Evolutionary conservation across 2,113 vertebrate species (phyloP), one percentile per base, ranked within the genome.

Genomic region (Octodon degus): DNA sequence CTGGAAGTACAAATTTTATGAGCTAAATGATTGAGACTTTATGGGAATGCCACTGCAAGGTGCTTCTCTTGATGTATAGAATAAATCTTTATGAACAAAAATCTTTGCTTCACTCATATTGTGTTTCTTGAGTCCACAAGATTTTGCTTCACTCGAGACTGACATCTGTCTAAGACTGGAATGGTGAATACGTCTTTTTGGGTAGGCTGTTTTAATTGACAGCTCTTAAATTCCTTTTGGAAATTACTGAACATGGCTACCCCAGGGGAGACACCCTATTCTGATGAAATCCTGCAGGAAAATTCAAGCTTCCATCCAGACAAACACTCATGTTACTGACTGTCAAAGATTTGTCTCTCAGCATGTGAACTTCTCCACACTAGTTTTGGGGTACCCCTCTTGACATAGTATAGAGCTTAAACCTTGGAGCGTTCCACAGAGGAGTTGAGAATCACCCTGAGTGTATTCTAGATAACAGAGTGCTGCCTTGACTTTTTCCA

Each of bases 141-240:
- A 87, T 90, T 96, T 97, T 95, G 12, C 30, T 92, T 79, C 95
- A 55, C 85, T 60, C 20, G 93, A 85, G 50, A 81, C 87, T 94
- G 96, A 97, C 95, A 96, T 68, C 92, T 94, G 80, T 94, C 87
- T 92, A 77, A 82, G 77, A 90, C 70, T 79, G 47, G 77, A 92
- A 82, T 55, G 76, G 82, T 90, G 77, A 83, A 93, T 95, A 87
- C 40, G 19, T 92, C 58, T 89, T 74, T 85, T 96, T 85, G 83
- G 93, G 93, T 95, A 87, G 77, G 58, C 7, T 95, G 55, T 81
- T 94, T 89, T 87, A 84, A 97, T 68, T 97, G 95, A 90, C 93
- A 96, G 94, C 88, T 92, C 81, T 25, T 93, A 96, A 91, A 60
- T 94, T 96, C 79, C 81, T 94, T 88, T 95, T 82, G 87, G 91